These are phyloP conservation scores for Epizoanthus rinbou DNA, from an alignment of 92 coral and sea anemone species.

Conservation along the genomic window DNA sequence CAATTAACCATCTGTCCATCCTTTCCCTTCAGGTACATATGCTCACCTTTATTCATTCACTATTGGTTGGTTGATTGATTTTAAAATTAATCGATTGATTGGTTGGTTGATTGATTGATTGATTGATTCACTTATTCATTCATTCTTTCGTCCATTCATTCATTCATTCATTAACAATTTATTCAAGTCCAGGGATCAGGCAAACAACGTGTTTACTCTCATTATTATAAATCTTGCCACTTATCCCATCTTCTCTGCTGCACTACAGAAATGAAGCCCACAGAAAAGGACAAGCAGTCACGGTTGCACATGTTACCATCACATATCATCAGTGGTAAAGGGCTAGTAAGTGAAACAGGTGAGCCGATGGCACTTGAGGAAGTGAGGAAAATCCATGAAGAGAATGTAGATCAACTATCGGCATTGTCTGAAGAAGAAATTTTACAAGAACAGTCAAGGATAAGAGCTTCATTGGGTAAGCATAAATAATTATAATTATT, in stretches of 20 bases:
- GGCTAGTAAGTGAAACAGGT: constrained; percentile 43
- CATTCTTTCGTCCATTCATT: too few relatives aligned
- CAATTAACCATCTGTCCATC: too few relatives aligned
- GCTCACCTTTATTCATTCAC: too few relatives aligned
- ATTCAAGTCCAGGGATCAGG: too few relatives aligned
- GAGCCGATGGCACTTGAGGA: constrained; percentile 53
- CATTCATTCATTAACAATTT: neutral
- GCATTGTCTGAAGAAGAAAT: constrained; percentile 81
- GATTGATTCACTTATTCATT: too few relatives aligned
- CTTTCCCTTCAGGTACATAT: too few relatives aligned
- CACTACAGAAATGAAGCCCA: constrained; percentile 1
- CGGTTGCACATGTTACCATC: constrained; percentile 13
- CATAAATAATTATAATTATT: neutral
- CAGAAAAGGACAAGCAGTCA: neutral
- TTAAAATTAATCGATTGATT: too few relatives aligned
- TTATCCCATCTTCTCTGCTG: neutral
- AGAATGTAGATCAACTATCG: constrained; percentile 75
- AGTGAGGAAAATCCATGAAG: constrained; percentile 73
- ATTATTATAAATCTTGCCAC: too few relatives aligned
- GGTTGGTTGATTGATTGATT: too few relatives aligned
- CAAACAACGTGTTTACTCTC: too few relatives aligned
- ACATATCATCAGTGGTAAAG: constrained; percentile 72
- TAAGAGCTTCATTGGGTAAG: constrained; percentile 73
- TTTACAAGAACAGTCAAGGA: constrained; percentile 78
- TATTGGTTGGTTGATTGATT: too few relatives aligned